These are phyloP conservation scores for Momotus momota DNA, from an alignment of 2,797 vertebrate genomes.

Conservation along the genomic window DNA sequence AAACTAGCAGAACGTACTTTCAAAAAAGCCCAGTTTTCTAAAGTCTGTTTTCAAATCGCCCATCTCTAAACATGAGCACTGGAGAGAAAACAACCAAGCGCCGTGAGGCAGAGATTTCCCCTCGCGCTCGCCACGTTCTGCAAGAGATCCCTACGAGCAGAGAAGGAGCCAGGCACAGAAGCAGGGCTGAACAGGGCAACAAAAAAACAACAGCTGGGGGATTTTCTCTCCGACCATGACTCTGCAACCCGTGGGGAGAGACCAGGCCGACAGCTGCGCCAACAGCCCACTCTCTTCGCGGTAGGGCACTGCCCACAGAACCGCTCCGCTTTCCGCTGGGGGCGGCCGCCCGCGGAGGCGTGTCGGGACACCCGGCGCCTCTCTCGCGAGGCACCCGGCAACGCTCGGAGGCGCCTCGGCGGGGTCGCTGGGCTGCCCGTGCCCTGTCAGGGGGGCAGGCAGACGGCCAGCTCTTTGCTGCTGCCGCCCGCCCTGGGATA, in stretches of 20 bases:
- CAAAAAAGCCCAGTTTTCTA: background rate
- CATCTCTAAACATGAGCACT: background rate
- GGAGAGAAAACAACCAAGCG: background rate
- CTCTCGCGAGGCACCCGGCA: fast-evolving
- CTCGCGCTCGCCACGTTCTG: background rate
- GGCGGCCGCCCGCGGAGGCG: too few species aligned
- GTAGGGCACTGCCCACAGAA: background rate
- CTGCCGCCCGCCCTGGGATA: too few species aligned
- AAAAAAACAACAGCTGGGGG: background rate
- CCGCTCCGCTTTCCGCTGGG: fast-evolving
- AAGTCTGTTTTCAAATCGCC: background rate
- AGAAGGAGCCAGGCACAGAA: background rate
- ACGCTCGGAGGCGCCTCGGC: too few species aligned
- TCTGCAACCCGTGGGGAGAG: fast-evolving
- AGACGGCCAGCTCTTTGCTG: too few species aligned
- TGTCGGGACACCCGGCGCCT: too few species aligned
- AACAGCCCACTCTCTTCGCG: fast-evolving
- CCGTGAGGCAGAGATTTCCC: background rate
- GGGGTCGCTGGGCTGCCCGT: too few species aligned
- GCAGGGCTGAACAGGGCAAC: background rate
- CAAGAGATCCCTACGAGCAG: background rate
- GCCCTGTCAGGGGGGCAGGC: too few species aligned
- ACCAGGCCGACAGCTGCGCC: background rate
- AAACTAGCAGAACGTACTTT: background rate
- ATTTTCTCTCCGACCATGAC: fast-evolving